Evolutionary conservation across 2,113 vertebrate genomes (phyloP), one percentile per base, ranked within the genome.

Genomic region (Nipponia nippon): DNA sequence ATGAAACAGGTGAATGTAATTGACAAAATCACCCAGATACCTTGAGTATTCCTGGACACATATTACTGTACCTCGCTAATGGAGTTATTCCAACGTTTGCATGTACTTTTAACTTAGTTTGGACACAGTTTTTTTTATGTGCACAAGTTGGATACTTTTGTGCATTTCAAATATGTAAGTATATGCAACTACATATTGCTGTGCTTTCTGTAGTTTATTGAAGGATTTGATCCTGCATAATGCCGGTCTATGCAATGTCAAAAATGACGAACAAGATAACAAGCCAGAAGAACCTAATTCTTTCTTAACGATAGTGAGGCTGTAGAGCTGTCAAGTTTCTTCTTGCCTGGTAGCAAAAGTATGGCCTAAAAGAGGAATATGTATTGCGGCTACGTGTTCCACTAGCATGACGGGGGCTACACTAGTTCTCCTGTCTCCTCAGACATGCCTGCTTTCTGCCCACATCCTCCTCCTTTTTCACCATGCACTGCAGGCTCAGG

Each of bases 391-490:
- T 84, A 13, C 2, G 0, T 71, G n/a, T 75, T 85, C 80, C 52
- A 67, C 42, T 50, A 97, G 23, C 53, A 50, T 34, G 70, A 69
- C 14, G 44, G 25, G 52, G 52, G 46, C 78, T 95, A 36, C 40
- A 19, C 1, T 3, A 91, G 44, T 70, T 91, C 83, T 79, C 12
- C 16, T 84, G 47, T 85, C 80, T 95, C 25, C 69, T 95, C 81
- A 96, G 83, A 91, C 77, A 83, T 50, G 65, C 27, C 44, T 66
- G 67, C 46, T 87, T 81, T 87, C 95, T 97, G 80, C 89, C 89
- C 81, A 94, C 53, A 10, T 69, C 47, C 50, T 95, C 53, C 59
- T 92, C 44, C 81, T 89, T 53, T 71, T 76, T 79, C 49, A 78
- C 62, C 46, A 23, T 38, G 63, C 6, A 36, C 3, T n/a, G 13